phyloP scores from a whole-genome alignment of 1,140 invertebrate genomes.

The Olivierus martensii region DNA sequence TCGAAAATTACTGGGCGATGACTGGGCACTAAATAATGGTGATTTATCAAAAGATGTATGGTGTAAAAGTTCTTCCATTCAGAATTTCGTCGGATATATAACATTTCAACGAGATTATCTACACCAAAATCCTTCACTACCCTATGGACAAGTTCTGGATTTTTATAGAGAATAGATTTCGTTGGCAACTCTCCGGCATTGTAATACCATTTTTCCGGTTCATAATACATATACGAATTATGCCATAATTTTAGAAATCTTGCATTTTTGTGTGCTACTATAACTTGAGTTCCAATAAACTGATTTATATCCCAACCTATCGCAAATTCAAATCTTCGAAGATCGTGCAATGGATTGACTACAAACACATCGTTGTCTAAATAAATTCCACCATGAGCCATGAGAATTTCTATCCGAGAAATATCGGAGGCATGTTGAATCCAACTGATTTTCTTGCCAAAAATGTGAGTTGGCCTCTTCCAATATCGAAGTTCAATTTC shows the following conservation, averaged over 20 bases:
- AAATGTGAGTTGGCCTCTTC: slow-evolving; percentile 21
- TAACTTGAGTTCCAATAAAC: slow-evolving; percentile 22
- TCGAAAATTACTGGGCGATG: slow-evolving; percentile 20
- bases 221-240: slow-evolving; percentile 23
- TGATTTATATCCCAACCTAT: slow-evolving; percentile 28
- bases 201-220: slow-evolving; percentile 24
- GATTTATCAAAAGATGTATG: slow-evolving; percentile 25
- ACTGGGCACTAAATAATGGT: slow-evolving; percentile 18
- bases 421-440: slow-evolving; percentile 31
- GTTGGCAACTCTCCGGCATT: slow-evolving; percentile 28
- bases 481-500: slow-evolving; percentile 11
- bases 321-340: slow-evolving; percentile 29
- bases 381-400: slow-evolving; percentile 30
- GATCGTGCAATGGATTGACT: slow-evolving; percentile 28
- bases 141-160: slow-evolving; percentile 25
- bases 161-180: slow-evolving; percentile 16
- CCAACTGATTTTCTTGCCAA: slow-evolving; percentile 20
- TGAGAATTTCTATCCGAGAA: slow-evolving; percentile 26
- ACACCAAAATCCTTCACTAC: slow-evolving; percentile 25
- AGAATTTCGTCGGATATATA: slow-evolving; percentile 19
- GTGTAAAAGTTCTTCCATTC: slow-evolving; percentile 22
- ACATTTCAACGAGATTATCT: slow-evolving; percentile 22
- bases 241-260: slow-evolving; percentile 25
- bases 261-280: slow-evolving; percentile 25
- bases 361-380: slow-evolving; percentile 31